Evolutionary conservation across 2,113 vertebrate species (phyloP), one percentile per base, ranked within the genome.

Genomic region (Girardinichthys multiradiatus): DNA sequence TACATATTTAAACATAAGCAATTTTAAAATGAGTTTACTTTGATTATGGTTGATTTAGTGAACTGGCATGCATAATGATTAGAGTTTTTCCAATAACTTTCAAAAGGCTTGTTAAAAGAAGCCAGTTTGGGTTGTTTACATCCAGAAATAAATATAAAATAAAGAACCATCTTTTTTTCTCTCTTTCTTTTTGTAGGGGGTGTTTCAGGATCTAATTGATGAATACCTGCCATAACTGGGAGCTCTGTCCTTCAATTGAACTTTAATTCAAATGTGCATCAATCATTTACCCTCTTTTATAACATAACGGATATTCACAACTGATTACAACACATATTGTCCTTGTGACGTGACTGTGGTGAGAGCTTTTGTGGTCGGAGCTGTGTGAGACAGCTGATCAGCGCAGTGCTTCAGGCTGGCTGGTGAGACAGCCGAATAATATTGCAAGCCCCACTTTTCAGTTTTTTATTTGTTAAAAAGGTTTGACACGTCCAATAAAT

Each of bases 181-280:
- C 76, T 59, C 75, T 70, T 74, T 57, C 14, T 73, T 67, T 86
- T 67, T 78, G 61, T 59, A 78, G 85, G 77, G 84, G 86, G 85
- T 87, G 89, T 90, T 91, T 89, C 81, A 81, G 80, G 61, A 80
- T 86, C 73, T 91, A 91, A 91, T 89, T 94, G 92, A 94, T 93
- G 90, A 90, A 94, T 92, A 82, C 85, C 88, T 76, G 84, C 81
- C 75, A 86, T 87, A 86, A 88, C 86, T 67, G 51, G 68, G 82
- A 83, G 77, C 87, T 79, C 62, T 57, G 92, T 92, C 92, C 92
- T 97, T 94, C 90, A 87, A 86, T 90, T 92, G 91, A 89, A 90
- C 90, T 92, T 93, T 92, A 89, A 93, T 93, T 91, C 71, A 82
- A 76, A 85, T 83, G 63, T 82, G 83, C 88, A 93, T 94, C 93